Percentiles rank a stretch among this genome's conserved stretches.
Evolutionary conservation across 1,140 invertebrate genomes (phyloP).

Genomic region (Platyscapa corneri): DNA sequence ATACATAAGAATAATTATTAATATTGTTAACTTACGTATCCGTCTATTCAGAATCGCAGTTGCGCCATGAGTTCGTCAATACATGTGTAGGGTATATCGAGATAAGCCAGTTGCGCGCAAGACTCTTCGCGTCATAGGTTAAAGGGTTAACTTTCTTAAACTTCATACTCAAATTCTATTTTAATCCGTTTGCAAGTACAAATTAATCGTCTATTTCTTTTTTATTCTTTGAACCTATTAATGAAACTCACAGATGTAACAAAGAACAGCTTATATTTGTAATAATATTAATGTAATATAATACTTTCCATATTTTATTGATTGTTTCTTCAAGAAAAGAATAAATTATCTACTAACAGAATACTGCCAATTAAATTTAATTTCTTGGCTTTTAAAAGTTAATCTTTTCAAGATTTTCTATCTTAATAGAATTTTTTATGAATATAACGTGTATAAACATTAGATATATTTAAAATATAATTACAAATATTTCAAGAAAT

Average conservation of each 20-base stretch:
- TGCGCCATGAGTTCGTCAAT: too few relatives aligned
- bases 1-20: too few relatives aligned
- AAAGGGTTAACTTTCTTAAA: slow-evolving; percentile 46
- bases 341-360: too few relatives aligned
- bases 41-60: neutral
- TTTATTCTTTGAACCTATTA: neutral
- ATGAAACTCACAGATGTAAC: neutral
- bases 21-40: neutral
- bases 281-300: neutral
- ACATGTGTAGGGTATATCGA: slow-evolving; percentile 27
- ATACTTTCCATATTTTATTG: too few relatives aligned
- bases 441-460: too few relatives aligned
- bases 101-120: slow-evolving; percentile 20
- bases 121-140: slow-evolving; percentile 43
- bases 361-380: too few relatives aligned
- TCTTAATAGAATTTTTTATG: too few relatives aligned
- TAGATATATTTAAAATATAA: too few relatives aligned
- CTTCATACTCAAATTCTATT: slow-evolving; percentile 32
- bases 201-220: neutral
- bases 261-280: neutral
- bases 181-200: slow-evolving; percentile 11
- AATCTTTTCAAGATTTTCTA: too few relatives aligned
- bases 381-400: too few relatives aligned
- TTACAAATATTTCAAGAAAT: too few relatives aligned
- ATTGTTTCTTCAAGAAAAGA: too few relatives aligned